Percentiles rank a stretch among this genome's conserved stretches.
Conservation (phyloP, 2,797 vertebrate species). For the Diplodus sargus region DNA sequence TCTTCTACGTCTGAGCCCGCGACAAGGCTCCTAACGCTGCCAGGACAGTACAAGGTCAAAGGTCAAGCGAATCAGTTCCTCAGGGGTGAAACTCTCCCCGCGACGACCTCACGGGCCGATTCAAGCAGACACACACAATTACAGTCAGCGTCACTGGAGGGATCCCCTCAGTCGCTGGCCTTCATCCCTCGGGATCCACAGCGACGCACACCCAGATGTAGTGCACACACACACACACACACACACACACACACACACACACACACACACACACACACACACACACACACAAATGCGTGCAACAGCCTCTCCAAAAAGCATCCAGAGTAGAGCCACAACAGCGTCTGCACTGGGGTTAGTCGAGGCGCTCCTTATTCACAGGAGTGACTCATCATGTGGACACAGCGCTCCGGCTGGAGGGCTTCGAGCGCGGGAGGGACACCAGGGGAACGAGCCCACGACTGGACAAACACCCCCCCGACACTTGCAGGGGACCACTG, state of each 20-base stretch:
- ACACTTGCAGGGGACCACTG: slow-evolving; percentile 1
- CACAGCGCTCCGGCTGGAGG: slow-evolving; percentile 27
- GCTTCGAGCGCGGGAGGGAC: slow-evolving; percentile 23
- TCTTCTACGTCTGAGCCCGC: slow-evolving; percentile 6
- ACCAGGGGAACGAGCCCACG: slow-evolving; percentile 28
- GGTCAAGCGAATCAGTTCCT: slow-evolving; percentile 37
- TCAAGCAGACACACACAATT: slow-evolving; percentile 54
- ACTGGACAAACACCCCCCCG: slow-evolving; percentile 13
- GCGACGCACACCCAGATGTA: slow-evolving; percentile 40
- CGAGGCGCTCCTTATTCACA: slow-evolving; percentile 49
- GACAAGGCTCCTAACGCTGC: slow-evolving; percentile 8
- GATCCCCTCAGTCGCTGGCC: slow-evolving; percentile 45
- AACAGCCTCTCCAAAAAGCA: slow-evolving; percentile 29
- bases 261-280: slow-evolving; percentile 32
- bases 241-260: too few relatives aligned
- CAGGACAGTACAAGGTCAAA: slow-evolving; percentile 55
- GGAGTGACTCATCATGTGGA: slow-evolving; percentile 50
- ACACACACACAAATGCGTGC: slow-evolving; percentile 37
- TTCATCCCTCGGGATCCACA: slow-evolving; percentile 33
- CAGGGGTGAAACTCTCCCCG: slow-evolving; percentile 29
- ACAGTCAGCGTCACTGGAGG: slow-evolving; percentile 48
- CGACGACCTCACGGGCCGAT: slow-evolving; percentile 15
- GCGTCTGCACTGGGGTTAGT: slow-evolving; percentile 21
- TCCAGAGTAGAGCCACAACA: slow-evolving; percentile 5
- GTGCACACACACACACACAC: slow-evolving; percentile 35